Base-by-base conservation (phyloP, 2,888 invertebrate species). In the Catocala fraxini region DNA sequence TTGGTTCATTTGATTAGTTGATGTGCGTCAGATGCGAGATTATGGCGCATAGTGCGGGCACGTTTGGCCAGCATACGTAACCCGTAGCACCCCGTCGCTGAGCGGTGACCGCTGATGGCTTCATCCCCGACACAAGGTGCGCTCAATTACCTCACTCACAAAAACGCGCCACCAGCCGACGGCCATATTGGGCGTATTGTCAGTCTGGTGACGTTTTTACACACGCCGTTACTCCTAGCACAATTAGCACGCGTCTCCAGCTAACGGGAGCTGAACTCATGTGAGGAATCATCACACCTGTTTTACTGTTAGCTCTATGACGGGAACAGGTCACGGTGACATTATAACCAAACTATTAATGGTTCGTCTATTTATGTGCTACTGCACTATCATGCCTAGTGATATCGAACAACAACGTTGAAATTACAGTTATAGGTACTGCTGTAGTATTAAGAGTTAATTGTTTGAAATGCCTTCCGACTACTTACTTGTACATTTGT, bases 81-180 rank as follows among this genome's bases (percentile, higher is more conserved):
- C 42, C 42, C 43, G 56, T 25, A 49, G 34, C 43, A 13, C 34
- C 45, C 48, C 48, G 41, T 34, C 15, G 55, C 39, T 41, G 35
- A 7, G 25, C 15, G 15, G 42, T 41, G 9, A 0, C 15, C 25
- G 25, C 48, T 51, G 54, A 59, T 48, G 43, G 45, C 59, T 59
- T 54, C 59, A 59, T 54, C 54, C 54, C 51, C 54, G 53, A 2
- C n/a, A 33, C 59, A 49, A 54, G 54, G 59, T 54, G 59, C 54
- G 53, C 47, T 12, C 53, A 34, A 59, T 54, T 48, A 54, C 5
- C 41, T 48, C n/a, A n/a, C 1, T 1, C 11, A 59, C 53, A 53
- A 53, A 59, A 54, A 59, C 59, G 46, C 13, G 41, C 53, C 56
- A n/a, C 13, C 52, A 56, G 25, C 9, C 12, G 25, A 12, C 41